Conservation (phyloP, 2,797 vertebrate species). For the Danio choprae region DNA sequence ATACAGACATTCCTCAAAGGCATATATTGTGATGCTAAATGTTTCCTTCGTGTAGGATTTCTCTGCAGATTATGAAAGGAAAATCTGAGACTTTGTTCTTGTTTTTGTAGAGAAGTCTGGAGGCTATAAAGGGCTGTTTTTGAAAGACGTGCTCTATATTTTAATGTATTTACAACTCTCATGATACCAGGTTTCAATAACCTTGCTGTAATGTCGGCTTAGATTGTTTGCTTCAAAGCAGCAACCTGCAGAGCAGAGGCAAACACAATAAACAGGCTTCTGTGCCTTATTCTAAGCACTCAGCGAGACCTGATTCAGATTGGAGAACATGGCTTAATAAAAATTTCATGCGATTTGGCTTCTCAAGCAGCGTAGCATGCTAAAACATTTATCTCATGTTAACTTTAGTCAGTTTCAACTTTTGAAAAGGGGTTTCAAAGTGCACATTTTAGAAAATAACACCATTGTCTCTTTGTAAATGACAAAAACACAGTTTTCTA, state of each 20-base stretch:
- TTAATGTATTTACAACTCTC: conserved; percentile 25
- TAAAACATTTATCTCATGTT: neutral
- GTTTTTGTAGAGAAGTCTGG: conserved; percentile 21
- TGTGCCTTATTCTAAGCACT: conserved; percentile 16
- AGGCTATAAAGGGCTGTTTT: conserved; percentile 16
- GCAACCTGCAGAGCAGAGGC: conserved; percentile 8
- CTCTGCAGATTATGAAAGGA: conserved; percentile 10
- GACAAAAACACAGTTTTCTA: too few species aligned
- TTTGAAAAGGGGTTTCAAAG: too few species aligned
- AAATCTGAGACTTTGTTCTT: conserved; percentile 5
- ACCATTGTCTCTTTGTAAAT: too few species aligned
- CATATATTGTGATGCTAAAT: conserved; percentile 13
- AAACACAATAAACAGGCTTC: conserved; percentile 43
- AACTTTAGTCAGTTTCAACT: neutral
- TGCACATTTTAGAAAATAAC: too few species aligned
- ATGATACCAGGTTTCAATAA: conserved; percentile 34
- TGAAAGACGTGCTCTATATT: conserved; percentile 30
- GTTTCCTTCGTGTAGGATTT: conserved; percentile 23
- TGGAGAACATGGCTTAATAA: conserved; percentile 22
- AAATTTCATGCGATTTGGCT: conserved; percentile 1
- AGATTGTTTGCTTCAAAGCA: conserved; percentile 50
- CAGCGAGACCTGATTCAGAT: conserved; percentile 14
- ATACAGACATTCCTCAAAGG: neutral
- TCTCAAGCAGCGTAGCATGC: neutral
- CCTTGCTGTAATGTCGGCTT: conserved; percentile 43